phyloP scores from a whole-genome alignment of 2,888 invertebrate genomes.

The Leptothorax acervorum region DNA sequence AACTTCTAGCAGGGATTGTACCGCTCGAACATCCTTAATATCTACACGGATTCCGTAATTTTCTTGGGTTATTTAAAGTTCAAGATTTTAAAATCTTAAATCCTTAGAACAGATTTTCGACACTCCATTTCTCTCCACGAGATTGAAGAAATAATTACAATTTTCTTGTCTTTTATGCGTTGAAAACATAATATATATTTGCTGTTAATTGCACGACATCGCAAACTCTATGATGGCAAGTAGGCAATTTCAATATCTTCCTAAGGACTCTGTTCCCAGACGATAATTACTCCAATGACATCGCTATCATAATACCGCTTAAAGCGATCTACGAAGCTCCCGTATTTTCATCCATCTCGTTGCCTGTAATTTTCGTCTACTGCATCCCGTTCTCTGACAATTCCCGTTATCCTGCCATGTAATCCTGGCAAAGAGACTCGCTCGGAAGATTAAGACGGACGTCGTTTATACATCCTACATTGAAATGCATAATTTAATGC shows the following conservation, averaged over 20 bases:
- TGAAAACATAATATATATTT: neutral
- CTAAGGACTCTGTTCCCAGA: neutral
- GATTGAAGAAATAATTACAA: too few species aligned
- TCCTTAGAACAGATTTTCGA: neutral
- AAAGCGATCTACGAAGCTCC: neutral
- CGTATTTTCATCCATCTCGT: constrained; percentile 29
- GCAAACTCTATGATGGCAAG: neutral
- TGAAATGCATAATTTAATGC: constrained; percentile 40
- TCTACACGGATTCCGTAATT: neutral
- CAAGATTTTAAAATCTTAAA: neutral
- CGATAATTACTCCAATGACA: constrained; percentile 13
- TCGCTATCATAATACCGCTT: constrained; percentile 18
- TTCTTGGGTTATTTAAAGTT: neutral
- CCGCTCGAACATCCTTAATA: too few species aligned
- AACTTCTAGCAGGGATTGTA: too few species aligned
- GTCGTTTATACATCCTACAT: constrained; percentile 21
- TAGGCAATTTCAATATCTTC: neutral
- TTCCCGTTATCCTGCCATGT: constrained; percentile 6
- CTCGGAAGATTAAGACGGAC: constrained; percentile 34
- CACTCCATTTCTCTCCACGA: neutral
- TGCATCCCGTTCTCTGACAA: neutral
- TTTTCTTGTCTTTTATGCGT: neutral
- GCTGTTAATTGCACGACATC: neutral
- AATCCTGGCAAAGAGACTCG: constrained; percentile 11
- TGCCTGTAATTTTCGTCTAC: constrained; percentile 15